Evolutionary conservation across 2,888 invertebrate genomes (phyloP).

Genomic region (Tipula confusa): DNA sequence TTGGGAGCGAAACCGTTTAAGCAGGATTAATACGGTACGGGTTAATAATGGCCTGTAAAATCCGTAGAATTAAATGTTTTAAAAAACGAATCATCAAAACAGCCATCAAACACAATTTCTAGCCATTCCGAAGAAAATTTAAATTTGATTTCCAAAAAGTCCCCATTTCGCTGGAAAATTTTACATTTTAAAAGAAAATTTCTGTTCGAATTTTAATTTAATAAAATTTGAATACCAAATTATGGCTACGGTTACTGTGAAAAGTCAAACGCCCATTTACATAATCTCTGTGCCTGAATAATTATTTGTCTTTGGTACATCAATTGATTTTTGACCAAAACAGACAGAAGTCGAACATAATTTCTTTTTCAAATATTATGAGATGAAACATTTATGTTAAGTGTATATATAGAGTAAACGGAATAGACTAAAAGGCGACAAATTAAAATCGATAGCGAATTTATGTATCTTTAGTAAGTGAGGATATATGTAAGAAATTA

Average conservation of each 20-base stretch:
- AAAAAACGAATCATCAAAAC: too few species aligned
- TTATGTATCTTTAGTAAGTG: neutral
- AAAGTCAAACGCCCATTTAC: neutral
- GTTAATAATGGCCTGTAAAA: too few species aligned
- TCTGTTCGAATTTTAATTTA: too few species aligned
- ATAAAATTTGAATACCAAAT: too few species aligned
- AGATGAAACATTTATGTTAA: neutral
- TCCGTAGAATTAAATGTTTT: too few species aligned
- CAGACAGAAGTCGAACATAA: neutral
- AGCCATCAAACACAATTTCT: too few species aligned
- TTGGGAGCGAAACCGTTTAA: too few species aligned
- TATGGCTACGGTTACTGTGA: too few species aligned
- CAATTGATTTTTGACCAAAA: conserved; percentile 7
- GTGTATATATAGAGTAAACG: neutral
- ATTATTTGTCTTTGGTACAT: neutral
- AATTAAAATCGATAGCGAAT: neutral
- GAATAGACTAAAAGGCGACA: neutral
- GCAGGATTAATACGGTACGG: too few species aligned
- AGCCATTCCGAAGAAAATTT: too few species aligned
- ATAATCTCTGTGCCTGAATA: neutral
- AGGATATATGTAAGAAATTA: neutral
- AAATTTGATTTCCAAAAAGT: neutral
- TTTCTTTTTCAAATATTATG: neutral
- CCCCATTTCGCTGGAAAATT: neutral
- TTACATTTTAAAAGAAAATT: neutral